Percentiles rank a stretch among this genome's conserved stretches.
These are phyloP conservation scores for Lissonota sp. DNA, from an alignment of 2,888 invertebrate species.

Conservation along the genomic window DNA sequence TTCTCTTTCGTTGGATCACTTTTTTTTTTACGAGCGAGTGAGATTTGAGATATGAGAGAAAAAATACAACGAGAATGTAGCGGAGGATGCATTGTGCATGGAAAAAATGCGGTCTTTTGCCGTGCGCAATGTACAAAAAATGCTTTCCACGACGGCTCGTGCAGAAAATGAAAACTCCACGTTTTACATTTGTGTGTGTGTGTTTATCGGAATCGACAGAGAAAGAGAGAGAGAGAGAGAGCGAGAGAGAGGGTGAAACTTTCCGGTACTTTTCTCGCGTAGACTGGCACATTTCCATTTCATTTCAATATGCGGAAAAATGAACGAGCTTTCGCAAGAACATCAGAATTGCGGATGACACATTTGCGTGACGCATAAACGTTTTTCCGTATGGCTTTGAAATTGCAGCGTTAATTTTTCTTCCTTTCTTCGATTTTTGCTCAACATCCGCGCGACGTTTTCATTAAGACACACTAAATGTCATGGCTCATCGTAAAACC, in stretches of 20 bases:
- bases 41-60: neutral
- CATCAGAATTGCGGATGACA: neutral
- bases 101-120: neutral
- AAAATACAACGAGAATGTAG: conserved; percentile 1
- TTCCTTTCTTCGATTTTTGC: too few species aligned
- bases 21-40: conserved; percentile 15
- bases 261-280: neutral
- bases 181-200: neutral
- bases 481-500: too few species aligned
- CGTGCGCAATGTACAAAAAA: neutral
- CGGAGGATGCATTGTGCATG: conserved; percentile 19
- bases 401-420: neutral
- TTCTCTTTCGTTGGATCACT: neutral
- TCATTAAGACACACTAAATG: neutral
- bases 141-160: neutral
- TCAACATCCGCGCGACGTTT: too few species aligned
- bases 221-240: neutral
- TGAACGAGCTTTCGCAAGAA: neutral
- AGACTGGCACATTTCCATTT: neutral
- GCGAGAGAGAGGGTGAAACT: neutral
- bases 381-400: neutral
- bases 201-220: conserved; percentile 8
- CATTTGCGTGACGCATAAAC: neutral
- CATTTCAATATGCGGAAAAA: conserved; percentile 3
- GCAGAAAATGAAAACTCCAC: neutral